Conservation (phyloP, 2,113 vertebrate genomes). For the Madoqua kirkii region DNA sequence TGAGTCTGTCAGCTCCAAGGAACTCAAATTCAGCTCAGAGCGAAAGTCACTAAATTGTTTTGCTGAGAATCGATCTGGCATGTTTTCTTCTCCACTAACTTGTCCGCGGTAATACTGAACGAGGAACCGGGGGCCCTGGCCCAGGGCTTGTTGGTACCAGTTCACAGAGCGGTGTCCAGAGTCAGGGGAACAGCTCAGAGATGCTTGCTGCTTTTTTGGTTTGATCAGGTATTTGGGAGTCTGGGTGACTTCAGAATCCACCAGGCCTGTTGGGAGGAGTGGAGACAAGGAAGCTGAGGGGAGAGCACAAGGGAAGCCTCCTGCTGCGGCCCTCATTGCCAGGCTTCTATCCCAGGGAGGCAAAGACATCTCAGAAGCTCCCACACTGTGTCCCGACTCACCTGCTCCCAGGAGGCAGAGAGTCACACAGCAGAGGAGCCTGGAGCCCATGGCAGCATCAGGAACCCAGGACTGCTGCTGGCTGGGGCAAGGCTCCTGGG, state of each 20-base stretch:
- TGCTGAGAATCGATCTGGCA: not conserved
- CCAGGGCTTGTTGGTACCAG: conserved; percentile 22
- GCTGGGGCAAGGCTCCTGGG: not conserved
- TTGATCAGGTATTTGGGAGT: not conserved
- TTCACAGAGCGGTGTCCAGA: fast-evolving
- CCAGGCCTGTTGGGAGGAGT: not conserved
- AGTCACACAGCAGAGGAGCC: not conserved
- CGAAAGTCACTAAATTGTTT: fast-evolving
- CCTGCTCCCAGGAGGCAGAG: not conserved
- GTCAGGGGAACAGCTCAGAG: fast-evolving
- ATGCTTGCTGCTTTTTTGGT: not conserved
- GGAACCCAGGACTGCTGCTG: not conserved
- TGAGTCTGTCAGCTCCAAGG: not conserved
- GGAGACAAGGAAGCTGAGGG: not conserved
- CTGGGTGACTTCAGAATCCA: not conserved
- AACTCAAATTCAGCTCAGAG: not conserved
- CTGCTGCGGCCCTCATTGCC: not conserved
- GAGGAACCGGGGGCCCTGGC: not conserved
- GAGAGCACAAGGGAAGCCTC: not conserved
- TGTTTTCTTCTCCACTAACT: not conserved
- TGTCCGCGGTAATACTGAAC: fast-evolving
- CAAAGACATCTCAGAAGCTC: not conserved
- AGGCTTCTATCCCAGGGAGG: not conserved
- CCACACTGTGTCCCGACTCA: not conserved
- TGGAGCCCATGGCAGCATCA: not conserved